These are phyloP conservation scores for Varecia variegata DNA, from an alignment of 2,797 vertebrate genomes.

Conservation along the genomic window DNA sequence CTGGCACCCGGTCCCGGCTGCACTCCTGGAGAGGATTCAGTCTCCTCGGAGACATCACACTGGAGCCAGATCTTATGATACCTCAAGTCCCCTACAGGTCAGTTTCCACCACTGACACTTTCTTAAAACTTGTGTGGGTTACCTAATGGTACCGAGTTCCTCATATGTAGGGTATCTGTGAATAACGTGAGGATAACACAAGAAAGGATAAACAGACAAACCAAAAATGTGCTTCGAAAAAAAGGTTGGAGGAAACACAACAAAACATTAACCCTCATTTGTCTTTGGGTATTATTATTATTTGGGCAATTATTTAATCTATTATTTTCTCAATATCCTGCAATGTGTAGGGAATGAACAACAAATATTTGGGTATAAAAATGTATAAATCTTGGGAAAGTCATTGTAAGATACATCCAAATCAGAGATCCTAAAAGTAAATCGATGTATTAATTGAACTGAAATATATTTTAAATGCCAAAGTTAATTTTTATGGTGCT, in stretches of 20 bases:
- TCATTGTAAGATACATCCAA: neutral
- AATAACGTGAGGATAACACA: neutral
- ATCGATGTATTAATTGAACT: neutral
- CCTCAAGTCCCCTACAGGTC: neutral
- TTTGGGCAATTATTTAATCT: constrained; percentile 8
- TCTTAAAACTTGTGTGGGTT: neutral
- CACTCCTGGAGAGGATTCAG: neutral
- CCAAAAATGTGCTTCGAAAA: neutral
- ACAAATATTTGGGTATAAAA: neutral
- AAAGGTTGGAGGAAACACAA: neutral
- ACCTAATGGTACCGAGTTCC: neutral
- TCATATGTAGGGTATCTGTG: neutral
- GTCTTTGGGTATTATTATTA: neutral
- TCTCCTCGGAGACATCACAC: neutral
- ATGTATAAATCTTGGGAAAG: neutral
- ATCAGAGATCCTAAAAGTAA: constrained; percentile 9
- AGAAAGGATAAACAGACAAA: neutral
- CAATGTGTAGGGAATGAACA: neutral
- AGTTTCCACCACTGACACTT: neutral
- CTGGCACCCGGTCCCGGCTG: rapidly evolving
- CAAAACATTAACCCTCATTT: neutral
- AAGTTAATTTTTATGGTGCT: neutral
- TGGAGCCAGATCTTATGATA: neutral
- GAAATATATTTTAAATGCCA: neutral
- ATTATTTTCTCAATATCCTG: neutral